These are phyloP conservation scores for Branchipolynoe longqiensis DNA, from an alignment of 2,888 invertebrate genomes.

Conservation along the genomic window DNA sequence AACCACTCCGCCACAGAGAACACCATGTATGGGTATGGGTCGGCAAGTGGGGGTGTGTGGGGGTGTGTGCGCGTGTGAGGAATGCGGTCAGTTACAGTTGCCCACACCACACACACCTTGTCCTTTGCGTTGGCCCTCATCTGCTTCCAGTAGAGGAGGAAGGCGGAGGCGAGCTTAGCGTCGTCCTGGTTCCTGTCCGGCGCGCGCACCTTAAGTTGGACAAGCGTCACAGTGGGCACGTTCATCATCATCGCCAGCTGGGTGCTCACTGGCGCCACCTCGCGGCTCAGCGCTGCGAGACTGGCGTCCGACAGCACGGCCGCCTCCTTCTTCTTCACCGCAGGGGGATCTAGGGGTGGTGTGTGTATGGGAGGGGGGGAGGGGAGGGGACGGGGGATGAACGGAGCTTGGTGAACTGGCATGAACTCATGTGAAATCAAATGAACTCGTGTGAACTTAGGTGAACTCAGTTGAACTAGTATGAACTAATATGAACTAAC, in stretches of 20 bases:
- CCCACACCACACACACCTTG: conserved; percentile 37
- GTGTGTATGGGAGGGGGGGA: no score
- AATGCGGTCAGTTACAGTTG: no score
- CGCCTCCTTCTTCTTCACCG: conserved; percentile 62
- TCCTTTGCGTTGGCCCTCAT: conserved; percentile 49
- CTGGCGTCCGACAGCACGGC: conserved; percentile 63
- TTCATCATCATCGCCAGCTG: conserved; percentile 61
- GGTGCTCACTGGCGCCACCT: conserved; percentile 49
- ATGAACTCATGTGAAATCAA: no score
- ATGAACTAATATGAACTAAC: no score
- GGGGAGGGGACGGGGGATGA: no score
- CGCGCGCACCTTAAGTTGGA: conserved; percentile 24
- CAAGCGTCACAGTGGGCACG: conserved; percentile 61
- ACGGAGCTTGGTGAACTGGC: no score
- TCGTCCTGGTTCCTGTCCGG: conserved; percentile 35
- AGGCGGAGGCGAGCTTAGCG: conserved; percentile 18
- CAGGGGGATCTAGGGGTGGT: neutral
- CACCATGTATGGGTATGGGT: neutral
- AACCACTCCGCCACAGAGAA: neutral
- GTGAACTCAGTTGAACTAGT: no score
- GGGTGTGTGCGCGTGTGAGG: no score
- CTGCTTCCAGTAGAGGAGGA: conserved; percentile 39
- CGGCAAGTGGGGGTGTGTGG: no score
- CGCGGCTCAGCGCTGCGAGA: conserved; percentile 59
- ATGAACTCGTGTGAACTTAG: no score